These are phyloP conservation scores for Cinclus mexicanus DNA, from an alignment of 2,113 vertebrate genomes.

Conservation along the genomic window DNA sequence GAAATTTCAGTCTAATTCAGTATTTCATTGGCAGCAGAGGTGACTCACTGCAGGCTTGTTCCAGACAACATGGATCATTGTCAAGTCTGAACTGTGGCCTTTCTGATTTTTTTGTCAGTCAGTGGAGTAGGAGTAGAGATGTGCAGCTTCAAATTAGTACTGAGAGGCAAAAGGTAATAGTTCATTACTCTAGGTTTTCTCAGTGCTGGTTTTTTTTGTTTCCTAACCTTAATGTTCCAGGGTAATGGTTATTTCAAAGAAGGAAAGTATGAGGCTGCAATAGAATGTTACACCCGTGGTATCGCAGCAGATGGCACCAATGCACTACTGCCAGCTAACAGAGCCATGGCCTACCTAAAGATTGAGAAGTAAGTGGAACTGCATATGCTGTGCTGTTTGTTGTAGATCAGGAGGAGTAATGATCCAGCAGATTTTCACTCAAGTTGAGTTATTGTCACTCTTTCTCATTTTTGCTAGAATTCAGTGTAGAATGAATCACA, in stretches of 20 bases:
- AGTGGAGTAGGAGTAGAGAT: neutral
- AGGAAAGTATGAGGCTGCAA: constrained; percentile 89
- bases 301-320: constrained; percentile 89
- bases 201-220: neutral
- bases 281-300: constrained; percentile 89
- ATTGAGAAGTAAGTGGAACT: constrained; percentile 81
- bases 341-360: constrained; percentile 95
- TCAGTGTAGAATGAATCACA: neutral
- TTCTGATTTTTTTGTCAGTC: neutral
- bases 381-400: neutral
- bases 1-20: neutral
- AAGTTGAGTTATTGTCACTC: neutral
- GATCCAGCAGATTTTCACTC: neutral
- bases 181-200: neutral
- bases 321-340: constrained; percentile 91
- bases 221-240: constrained; percentile 60
- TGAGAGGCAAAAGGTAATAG: neutral
- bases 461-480: neutral
- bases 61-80: neutral
- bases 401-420: neutral
- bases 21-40: neutral
- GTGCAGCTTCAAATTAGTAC: neutral
- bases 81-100: neutral
- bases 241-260: constrained; percentile 97
- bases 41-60: neutral